A percentile compares a stretch with the other conserved stretches of the same genome.
Conservation (phyloP, 2,888 invertebrate genomes). For the Penaeus monodon region DNA sequence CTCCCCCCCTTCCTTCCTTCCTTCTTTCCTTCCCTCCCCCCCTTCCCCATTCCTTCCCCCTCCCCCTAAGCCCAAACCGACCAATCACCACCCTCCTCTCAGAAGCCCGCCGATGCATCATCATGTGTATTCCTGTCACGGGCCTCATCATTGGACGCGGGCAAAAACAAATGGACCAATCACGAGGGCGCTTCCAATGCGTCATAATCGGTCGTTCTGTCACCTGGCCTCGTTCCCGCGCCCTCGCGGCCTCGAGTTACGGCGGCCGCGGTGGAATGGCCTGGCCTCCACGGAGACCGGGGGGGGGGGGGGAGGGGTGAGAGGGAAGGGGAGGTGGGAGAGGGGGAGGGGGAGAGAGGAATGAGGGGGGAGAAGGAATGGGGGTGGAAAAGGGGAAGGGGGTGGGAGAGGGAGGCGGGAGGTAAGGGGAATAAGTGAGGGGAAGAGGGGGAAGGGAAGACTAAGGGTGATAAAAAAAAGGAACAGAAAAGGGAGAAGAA, state of each 20-base stretch:
- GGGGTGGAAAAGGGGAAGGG: neutral
- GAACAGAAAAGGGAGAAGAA: neutral
- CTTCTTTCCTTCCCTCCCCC: neutral
- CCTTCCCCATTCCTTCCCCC: too few species aligned
- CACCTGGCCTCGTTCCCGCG: constrained; percentile 59
- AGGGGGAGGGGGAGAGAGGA: neutral
- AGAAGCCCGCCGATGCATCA: constrained; percentile 8
- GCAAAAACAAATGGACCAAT: constrained; percentile 57
- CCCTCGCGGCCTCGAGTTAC: constrained; percentile 29
- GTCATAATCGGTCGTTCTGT: constrained; percentile 55
- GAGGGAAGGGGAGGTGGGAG: neutral
- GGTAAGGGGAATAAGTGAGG: too few species aligned
- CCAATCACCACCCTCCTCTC: neutral
- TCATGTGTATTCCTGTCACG: constrained; percentile 34
- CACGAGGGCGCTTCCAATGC: constrained; percentile 42
- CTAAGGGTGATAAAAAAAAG: constrained; percentile 5
- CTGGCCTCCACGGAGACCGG: neutral
- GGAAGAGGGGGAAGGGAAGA: neutral
- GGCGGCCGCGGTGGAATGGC: constrained; percentile 7
- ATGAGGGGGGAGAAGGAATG: neutral
- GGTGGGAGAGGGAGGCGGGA: neutral
- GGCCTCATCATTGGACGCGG: constrained; percentile 35
- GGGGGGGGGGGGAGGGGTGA: neutral
- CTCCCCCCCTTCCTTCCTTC: neutral
- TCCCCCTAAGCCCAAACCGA: neutral